These are phyloP conservation scores for Alloplasta piceator DNA, from an alignment of 2,888 invertebrate species.

Conservation along the genomic window DNA sequence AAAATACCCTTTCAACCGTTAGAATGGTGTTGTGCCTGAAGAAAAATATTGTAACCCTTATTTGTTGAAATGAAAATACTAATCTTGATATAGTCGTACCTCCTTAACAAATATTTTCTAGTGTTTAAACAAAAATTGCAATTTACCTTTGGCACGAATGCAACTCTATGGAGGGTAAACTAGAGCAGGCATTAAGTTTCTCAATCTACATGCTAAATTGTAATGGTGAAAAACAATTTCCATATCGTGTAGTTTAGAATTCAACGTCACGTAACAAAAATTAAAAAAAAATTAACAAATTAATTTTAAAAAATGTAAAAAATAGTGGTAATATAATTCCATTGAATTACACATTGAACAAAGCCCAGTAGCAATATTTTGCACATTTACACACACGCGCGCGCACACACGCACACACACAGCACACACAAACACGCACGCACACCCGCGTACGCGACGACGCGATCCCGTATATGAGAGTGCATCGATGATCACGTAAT, in stretches of 20 bases:
- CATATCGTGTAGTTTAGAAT: not conserved
- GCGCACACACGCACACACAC: conserved; percentile 3
- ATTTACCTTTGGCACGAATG: no score
- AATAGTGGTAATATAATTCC: not conserved
- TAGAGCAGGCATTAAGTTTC: conserved; percentile 48
- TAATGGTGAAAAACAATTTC: not conserved
- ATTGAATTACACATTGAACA: conserved; percentile 36
- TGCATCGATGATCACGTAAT: conserved; percentile 1
- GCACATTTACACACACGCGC: conserved; percentile 16
- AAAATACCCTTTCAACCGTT: no score
- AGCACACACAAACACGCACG: not conserved
- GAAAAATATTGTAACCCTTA: no score
- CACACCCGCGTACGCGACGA: not conserved
- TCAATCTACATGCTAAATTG: conserved; percentile 42
- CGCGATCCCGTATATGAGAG: not conserved
- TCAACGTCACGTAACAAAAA: not conserved
- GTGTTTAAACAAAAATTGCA: no score
- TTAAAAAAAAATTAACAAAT: not conserved
- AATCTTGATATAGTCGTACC: no score
- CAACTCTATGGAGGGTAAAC: conserved; percentile 27
- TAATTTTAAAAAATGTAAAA: not conserved
- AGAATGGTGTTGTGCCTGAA: no score
- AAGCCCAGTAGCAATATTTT: conserved; percentile 30
- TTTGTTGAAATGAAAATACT: no score
- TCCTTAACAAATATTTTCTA: no score